These are phyloP conservation scores for Encarsia formosa DNA, from an alignment of 2,888 invertebrate species.

Conservation along the genomic window DNA sequence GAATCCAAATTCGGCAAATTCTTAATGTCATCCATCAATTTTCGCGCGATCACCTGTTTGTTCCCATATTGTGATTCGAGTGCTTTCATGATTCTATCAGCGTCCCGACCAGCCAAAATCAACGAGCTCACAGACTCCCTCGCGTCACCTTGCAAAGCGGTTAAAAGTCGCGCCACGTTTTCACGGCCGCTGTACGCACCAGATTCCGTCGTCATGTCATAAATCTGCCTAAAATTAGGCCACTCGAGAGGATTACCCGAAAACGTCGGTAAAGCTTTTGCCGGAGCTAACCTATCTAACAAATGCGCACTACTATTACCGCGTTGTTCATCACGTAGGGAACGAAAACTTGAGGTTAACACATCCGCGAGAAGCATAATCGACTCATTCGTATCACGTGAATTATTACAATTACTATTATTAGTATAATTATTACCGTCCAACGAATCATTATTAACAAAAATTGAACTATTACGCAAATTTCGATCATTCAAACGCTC, in stretches of 20 bases:
- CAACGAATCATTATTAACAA: no score
- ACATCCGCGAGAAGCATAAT: no score
- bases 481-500: no score
- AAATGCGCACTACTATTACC: no score
- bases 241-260: constrained; percentile 9
- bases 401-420: no score
- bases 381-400: no score
- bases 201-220: background rate
- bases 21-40: background rate
- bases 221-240: constrained; percentile 6
- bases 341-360: no score
- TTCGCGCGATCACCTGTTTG: background rate
- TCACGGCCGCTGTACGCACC: background rate
- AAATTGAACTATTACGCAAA: no score
- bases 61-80: constrained; percentile 3
- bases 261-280: constrained; percentile 7
- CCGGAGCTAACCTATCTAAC: background rate
- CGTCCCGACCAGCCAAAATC: background rate
- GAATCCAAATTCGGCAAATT: background rate
- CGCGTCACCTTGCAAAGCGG: constrained; percentile 6
- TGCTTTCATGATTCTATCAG: background rate
- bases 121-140: constrained; percentile 1
- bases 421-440: no score
- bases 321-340: no score
- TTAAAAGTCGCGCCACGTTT: constrained; percentile 7